phyloP scores from a whole-genome alignment of 2,113 vertebrate genomes.

The Mixornis gularis region DNA sequence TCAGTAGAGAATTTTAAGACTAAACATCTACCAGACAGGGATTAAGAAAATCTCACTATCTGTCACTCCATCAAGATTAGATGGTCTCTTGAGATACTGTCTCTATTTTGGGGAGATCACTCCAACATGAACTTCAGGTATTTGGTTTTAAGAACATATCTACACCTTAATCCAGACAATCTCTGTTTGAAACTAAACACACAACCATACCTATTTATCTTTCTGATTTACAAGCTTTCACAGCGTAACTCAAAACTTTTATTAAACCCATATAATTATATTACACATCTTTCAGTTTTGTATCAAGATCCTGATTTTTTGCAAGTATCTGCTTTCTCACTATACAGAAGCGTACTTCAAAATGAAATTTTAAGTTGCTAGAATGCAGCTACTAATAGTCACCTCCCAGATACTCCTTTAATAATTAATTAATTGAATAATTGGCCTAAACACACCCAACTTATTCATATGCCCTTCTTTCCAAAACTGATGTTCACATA shows the following conservation, averaged over 20 bases:
- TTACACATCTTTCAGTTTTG: neutral
- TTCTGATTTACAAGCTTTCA: neutral
- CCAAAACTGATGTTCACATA: neutral
- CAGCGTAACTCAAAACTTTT: neutral
- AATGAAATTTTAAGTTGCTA: neutral
- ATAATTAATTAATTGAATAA: neutral
- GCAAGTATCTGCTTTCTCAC: neutral
- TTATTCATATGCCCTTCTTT: neutral
- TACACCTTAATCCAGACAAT: neutral
- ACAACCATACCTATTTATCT: neutral
- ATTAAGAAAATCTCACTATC: neutral
- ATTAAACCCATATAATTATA: neutral
- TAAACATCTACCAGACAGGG: neutral
- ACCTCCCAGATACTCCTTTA: neutral
- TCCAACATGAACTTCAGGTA: neutral
- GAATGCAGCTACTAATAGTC: neutral
- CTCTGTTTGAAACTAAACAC: neutral
- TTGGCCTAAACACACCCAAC: neutral
- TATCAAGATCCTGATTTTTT: neutral
- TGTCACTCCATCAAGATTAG: neutral
- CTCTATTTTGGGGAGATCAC: neutral
- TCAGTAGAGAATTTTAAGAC: neutral
- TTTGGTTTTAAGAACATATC: neutral
- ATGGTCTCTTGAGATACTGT: neutral
- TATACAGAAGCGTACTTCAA: neutral